Evolutionary conservation across 1,140 invertebrate species (phyloP), one percentile per base, ranked within the genome.

Genomic region (Solenopsis fugax): DNA sequence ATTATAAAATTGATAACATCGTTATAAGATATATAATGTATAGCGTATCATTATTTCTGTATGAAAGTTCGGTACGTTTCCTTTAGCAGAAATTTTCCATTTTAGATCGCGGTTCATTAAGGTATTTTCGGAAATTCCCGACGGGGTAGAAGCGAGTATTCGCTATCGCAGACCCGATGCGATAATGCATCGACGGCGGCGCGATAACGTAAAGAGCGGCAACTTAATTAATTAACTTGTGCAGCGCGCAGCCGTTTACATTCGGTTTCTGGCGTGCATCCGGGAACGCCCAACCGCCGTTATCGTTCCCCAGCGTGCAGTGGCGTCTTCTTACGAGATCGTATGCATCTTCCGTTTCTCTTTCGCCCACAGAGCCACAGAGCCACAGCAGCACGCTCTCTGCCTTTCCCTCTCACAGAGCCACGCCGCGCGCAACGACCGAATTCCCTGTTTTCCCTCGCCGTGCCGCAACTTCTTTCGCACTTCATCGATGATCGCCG

Each of bases 141-240:
- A 56, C 34, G 13, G 45, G 45, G 18, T n/a, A 7, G 13, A 5
- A 13, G 45, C 18, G 24, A 18, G 13, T 64, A 41, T 9, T 12
- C 34, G n/a, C n/a, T n/a, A n/a, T n/a, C n/a, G n/a, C n/a, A 24
- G 37, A 21, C 72, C 24, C 69, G 69, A 75, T 75, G 48, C 52
- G 80, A 75, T 84, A 84, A 84, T 84, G 54, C 56, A 84, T 84
- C 80, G 69, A 56, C 80, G 54, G 54, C 34, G 10, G 34, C 69
- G 56, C 21, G 62, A 64, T 50, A 76, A 41, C 21, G 58, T 52
- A 77, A 65, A 75, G 62, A 65, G 75, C 75, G 77, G 84, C 84
- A 90, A 87, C 91, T 93, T 93, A 93, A 93, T 93, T 93, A 93
- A 93, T 93, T 92, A 93, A 93, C 91, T 92, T 93, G 86, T 89